A percentile compares a stretch with the other conserved stretches of the same genome.
These are phyloP conservation scores for Phanerotoma sp. DNA, from an alignment of 2,888 invertebrate genomes.

Conservation along the genomic window DNA sequence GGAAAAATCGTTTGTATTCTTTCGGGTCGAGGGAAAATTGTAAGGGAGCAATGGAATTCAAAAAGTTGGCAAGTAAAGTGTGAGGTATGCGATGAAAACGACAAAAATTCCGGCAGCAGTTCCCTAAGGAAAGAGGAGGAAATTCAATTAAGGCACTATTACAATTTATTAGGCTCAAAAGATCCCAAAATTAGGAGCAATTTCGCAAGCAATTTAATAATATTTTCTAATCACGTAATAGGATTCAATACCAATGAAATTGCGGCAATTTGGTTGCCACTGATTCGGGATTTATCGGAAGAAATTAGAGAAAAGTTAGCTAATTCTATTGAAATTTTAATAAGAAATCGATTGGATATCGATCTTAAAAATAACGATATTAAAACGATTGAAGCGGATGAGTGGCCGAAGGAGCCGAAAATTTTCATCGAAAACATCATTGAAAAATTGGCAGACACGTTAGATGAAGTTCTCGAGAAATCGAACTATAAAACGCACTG, in stretches of 20 bases:
- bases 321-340: constrained; percentile 46
- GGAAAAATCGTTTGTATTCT: constrained; percentile 47
- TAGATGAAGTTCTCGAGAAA: constrained; percentile 55
- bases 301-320: constrained; percentile 52
- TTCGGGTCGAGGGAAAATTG: constrained; percentile 41
- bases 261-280: constrained; percentile 55
- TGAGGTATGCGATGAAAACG: constrained; percentile 23
- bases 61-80: constrained; percentile 27
- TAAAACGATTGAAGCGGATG: constrained; percentile 24
- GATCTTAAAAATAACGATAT: constrained; percentile 47
- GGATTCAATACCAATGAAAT: constrained; percentile 53
- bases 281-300: constrained; percentile 49
- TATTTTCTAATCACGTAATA: constrained; percentile 56
- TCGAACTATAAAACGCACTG: constrained; percentile 62
- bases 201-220: constrained; percentile 53
- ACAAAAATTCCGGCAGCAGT: constrained; percentile 17
- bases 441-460: constrained; percentile 44
- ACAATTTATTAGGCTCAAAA: constrained; percentile 42
- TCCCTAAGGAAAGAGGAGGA: constrained; percentile 10
- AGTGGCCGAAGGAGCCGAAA: constrained; percentile 45
- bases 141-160: constrained; percentile 28
- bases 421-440: constrained; percentile 58
- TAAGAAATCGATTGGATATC: constrained; percentile 45
- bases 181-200: constrained; percentile 45
- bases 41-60: constrained; percentile 30